phyloP scores from a whole-genome alignment of 1,140 invertebrate genomes.

The Bombus turneri region DNA sequence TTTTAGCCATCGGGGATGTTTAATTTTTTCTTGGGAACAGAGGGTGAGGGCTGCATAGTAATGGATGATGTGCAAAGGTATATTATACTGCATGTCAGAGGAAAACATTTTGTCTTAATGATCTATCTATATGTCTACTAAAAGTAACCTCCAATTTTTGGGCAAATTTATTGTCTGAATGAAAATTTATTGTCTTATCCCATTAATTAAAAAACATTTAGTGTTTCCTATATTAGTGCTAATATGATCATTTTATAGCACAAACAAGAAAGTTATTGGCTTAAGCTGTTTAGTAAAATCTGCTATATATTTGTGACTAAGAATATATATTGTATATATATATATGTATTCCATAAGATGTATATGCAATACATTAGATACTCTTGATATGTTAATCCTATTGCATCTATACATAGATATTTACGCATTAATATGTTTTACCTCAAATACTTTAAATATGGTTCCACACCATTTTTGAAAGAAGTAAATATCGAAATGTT shows the following conservation, averaged over 20 bases:
- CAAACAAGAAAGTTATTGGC: background rate
- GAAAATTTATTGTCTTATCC: slow-evolving; percentile 19
- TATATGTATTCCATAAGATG: slow-evolving; percentile 12
- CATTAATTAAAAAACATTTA: slow-evolving; percentile 17
- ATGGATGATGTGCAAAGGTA: slow-evolving; percentile 47
- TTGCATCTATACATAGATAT: slow-evolving; percentile 8
- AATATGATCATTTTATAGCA: slow-evolving; percentile 14
- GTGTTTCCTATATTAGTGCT: background rate
- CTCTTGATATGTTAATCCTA: background rate
- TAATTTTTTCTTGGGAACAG: slow-evolving; percentile 17
- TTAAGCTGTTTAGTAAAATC: slow-evolving; percentile 1
- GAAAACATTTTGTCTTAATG: slow-evolving; percentile 18
- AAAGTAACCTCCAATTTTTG: slow-evolving; percentile 2
- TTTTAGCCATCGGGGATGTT: slow-evolving; percentile 26
- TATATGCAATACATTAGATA: background rate
- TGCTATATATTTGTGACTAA: background rate
- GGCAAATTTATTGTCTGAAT: slow-evolving; percentile 21
- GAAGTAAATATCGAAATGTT: background rate
- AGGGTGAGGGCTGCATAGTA: slow-evolving; percentile 16
- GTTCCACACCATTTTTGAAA: background rate
- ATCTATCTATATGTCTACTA: slow-evolving; percentile 23
- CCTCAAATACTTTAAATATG: background rate
- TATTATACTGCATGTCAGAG: slow-evolving; percentile 38
- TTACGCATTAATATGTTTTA: slow-evolving; percentile 11
- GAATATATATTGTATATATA: slow-evolving; percentile 16